Conservation (phyloP, 2,797 vertebrate genomes). For the Hippoglossus hippoglossus region DNA sequence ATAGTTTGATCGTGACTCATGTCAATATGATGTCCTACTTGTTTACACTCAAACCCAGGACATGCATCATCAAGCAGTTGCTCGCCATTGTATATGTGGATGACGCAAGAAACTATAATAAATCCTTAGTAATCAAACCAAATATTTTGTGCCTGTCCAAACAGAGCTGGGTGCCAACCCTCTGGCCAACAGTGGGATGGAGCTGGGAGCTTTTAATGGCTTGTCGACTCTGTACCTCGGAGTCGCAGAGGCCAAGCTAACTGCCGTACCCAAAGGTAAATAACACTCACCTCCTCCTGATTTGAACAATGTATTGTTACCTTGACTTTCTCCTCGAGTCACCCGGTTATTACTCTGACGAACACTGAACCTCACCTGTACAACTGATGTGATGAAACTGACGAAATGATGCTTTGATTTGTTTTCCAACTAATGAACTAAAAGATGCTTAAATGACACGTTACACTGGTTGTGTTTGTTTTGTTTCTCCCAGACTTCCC, state of each 20-base stretch:
- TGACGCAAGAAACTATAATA: no score
- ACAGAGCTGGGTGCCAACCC: constrained; percentile 98
- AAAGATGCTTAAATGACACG: not conserved
- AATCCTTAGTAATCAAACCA: not conserved
- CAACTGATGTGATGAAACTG: no score
- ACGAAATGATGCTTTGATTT: no score
- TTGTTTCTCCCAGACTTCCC: constrained; percentile 83
- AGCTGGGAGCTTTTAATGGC: constrained; percentile 92
- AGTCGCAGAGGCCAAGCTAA: constrained; percentile 94
- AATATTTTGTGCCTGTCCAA: constrained; percentile 40
- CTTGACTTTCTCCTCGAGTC: not conserved
- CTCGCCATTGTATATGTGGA: no score
- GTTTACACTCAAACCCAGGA: no score
- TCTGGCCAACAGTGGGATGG: constrained; percentile 92
- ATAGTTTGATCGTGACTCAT: no score
- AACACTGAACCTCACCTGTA: no score
- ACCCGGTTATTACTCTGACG: not conserved
- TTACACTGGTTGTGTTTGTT: constrained; percentile 11
- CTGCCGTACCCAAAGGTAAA: constrained; percentile 94
- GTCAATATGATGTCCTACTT: no score
- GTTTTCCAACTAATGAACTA: not conserved
- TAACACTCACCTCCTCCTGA: not conserved
- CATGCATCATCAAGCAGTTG: no score
- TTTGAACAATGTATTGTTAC: not conserved
- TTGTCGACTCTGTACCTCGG: constrained; percentile 91